These are phyloP conservation scores for Hemithea aestivaria DNA, from an alignment of 2,888 invertebrate genomes.

Conservation along the genomic window DNA sequence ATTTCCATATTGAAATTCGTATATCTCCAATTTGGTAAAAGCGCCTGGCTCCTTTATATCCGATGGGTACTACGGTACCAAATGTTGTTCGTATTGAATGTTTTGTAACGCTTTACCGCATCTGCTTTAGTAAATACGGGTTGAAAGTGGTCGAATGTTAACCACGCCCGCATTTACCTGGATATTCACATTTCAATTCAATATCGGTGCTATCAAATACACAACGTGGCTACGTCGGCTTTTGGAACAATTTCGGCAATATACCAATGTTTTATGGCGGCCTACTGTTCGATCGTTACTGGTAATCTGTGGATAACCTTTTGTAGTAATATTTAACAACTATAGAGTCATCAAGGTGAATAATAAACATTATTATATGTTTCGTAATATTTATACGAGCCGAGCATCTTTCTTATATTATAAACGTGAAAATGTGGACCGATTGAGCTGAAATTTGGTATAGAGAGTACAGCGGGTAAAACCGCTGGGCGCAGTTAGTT, in stretches of 20 bases:
- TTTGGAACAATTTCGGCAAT: constrained; percentile 2
- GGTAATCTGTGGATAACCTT: too few species aligned
- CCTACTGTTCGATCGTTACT: too few species aligned
- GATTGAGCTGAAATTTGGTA: too few species aligned
- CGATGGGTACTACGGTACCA: constrained; percentile 17
- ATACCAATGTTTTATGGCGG: too few species aligned
- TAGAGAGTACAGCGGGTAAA: too few species aligned
- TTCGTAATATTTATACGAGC: too few species aligned
- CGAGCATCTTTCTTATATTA: too few species aligned
- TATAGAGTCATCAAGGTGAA: too few species aligned
- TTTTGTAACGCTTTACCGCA: constrained; percentile 26
- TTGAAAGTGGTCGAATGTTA: constrained; percentile 20
- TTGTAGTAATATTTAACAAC: too few species aligned
- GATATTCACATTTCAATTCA: constrained; percentile 28
- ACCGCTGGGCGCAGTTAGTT: too few species aligned
- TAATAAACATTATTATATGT: too few species aligned
- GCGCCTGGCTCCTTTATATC: constrained; percentile 19
- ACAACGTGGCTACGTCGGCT: constrained; percentile 19
- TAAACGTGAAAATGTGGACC: too few species aligned
- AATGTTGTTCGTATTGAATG: constrained; percentile 26
- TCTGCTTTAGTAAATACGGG: constrained; percentile 27
- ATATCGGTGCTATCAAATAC: constrained; percentile 24
- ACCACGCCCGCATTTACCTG: constrained; percentile 23
- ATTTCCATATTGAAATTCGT: constrained; percentile 13
- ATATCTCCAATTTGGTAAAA: constrained; percentile 22